Evolutionary conservation across 2,888 invertebrate species (phyloP), one percentile per base, ranked within the genome.

Genomic region (Tholera decimalis): DNA sequence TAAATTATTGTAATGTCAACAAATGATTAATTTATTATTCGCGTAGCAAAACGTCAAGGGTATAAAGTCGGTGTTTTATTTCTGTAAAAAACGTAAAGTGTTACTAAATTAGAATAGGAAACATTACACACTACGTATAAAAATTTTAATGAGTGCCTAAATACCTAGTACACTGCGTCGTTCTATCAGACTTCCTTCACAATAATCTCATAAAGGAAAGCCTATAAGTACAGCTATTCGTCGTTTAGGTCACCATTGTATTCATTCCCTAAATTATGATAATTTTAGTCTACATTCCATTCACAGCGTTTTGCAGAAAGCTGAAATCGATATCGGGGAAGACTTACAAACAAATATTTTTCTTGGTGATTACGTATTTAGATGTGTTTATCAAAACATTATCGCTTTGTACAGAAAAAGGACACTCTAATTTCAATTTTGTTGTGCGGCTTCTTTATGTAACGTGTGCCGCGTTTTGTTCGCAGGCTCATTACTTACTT

Each of bases 401-500:
- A 35, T 47, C 37, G 58, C 39, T 33, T 28, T 65, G 68, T 82
- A 76, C 83, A 77, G 76, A 88, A 89, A 89, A 89, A 87, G 84
- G 83, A 77, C 77, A 83, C 76, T 80, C 59, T 80, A 79, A 82
- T 84, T 85, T 80, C 61, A 70, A 33, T 59, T 70, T 79, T 76
- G 67, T 82, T 56, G 62, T 86, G 75, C 2, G 89, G 87, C 80
- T 89, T 90, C 89, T 83, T 83, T 85, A 85, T 83, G 78, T 89
- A 87, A 89, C 77, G 60, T 77, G 56, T 65, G 70, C 26, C n/a
- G 64, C 77, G 74, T 80, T 84, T 86, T 80, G 82, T 84, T 77
- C 44, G 30, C 55, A 64, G 56, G 62, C 55, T 72, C 80, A 79
- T 83, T 85, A 83, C 65, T 84, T 86, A 84, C 69, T 83, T 86